These are phyloP conservation scores for Trichogramma dendrolimi DNA, from an alignment of 2,888 invertebrate species.

Conservation along the genomic window DNA sequence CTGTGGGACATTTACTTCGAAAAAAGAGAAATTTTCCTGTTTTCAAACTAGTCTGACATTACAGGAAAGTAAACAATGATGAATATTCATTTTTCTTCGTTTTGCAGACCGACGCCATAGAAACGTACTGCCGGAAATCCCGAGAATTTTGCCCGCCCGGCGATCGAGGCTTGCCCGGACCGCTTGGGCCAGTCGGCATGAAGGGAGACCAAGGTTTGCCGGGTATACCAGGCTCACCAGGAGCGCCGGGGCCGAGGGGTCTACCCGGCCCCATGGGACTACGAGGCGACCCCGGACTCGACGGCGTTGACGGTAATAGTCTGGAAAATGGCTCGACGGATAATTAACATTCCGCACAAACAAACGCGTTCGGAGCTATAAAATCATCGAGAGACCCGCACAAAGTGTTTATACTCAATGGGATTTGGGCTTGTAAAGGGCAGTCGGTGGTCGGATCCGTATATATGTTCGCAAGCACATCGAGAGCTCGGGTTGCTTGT, in stretches of 20 bases:
- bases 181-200: constrained; percentile 63
- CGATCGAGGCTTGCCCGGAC: constrained; percentile 63
- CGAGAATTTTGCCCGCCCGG: constrained; percentile 76
- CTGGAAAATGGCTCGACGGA: no score
- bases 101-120: constrained; percentile 74
- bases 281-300: constrained; percentile 66
- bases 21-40: no score
- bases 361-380: no score
- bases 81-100: constrained; percentile 19
- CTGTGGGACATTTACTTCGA: no score
- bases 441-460: no score
- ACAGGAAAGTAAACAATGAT: constrained; percentile 11
- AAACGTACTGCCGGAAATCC: constrained; percentile 79
- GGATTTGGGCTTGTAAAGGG: no score
- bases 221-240: constrained; percentile 68
- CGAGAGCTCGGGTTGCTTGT: no score
- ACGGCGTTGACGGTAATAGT: constrained; percentile 72
- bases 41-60: no score
- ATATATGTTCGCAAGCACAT: no score
- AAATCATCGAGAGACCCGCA: no score
- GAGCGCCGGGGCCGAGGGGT: constrained; percentile 58
- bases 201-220: constrained; percentile 55
- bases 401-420: no score
- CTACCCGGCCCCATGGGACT: constrained; percentile 66
- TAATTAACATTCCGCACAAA: no score